Conservation (phyloP, 2,888 invertebrate species). For the Macaria notata region DNA sequence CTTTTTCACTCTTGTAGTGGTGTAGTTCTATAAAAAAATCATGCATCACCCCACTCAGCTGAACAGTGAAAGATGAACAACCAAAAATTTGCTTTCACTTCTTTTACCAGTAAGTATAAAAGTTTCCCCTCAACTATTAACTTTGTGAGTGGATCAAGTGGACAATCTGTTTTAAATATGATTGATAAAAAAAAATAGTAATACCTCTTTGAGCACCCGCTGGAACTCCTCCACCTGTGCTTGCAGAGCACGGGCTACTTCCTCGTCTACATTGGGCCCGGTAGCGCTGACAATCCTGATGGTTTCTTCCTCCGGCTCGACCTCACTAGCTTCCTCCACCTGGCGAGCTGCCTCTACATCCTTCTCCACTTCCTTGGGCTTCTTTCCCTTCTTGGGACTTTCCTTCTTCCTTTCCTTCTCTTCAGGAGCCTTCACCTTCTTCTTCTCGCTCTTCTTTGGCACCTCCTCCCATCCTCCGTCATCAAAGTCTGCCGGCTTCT, state of each 20-base stretch:
- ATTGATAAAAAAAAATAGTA: not conserved
- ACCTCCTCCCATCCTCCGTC: conserved; percentile 90
- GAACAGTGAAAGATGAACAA: no score
- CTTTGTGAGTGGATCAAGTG: no score
- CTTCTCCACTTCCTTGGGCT: conserved; percentile 64
- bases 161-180: no score
- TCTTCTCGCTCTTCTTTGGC: conserved; percentile 87
- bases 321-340: conserved; percentile 48
- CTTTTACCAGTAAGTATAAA: no score
- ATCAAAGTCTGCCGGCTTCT: conserved; percentile 88
- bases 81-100: no score
- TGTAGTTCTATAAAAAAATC: no score
- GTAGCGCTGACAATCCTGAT: conserved; percentile 69
- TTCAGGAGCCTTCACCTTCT: conserved; percentile 84
- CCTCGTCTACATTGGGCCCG: conserved; percentile 68
- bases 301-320: conserved; percentile 62
- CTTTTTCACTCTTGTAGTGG: no score
- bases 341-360: conserved; percentile 58
- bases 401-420: conserved; percentile 76
- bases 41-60: no score
- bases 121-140: no score
- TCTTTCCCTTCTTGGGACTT: conserved; percentile 77
- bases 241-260: conserved; percentile 67
- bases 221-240: conserved; percentile 76
- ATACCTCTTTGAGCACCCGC: conserved; percentile 73